Conservation (phyloP, 2,797 vertebrate genomes). For the Anguilla obscura region DNA sequence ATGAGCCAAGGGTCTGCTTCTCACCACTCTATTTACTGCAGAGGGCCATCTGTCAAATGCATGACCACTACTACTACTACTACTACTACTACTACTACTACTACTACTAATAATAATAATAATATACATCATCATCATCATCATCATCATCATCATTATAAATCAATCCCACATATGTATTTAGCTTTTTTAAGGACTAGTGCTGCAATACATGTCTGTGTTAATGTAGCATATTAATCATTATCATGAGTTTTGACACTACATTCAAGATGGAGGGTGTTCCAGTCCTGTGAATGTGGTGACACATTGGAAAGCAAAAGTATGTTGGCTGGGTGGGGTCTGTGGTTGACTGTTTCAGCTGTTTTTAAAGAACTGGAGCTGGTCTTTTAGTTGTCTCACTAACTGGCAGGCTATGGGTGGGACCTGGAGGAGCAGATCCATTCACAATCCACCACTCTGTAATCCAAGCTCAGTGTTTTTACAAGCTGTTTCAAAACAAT, state of each 20-base stretch:
- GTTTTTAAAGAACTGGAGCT: neutral
- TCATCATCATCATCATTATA: neutral
- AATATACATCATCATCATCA: neutral
- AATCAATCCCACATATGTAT: slow-evolving; percentile 44
- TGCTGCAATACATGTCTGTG: slow-evolving; percentile 7
- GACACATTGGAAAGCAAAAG: slow-evolving; percentile 21
- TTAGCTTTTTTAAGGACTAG: slow-evolving; percentile 49
- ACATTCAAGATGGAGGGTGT: neutral
- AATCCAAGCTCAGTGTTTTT: no score
- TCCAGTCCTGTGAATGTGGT: slow-evolving; percentile 12
- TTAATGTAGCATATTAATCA: slow-evolving; percentile 22
- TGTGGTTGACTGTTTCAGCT: slow-evolving; percentile 12
- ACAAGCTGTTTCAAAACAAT: no score
- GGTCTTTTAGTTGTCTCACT: neutral
- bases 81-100: no score
- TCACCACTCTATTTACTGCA: neutral
- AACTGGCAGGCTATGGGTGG: neutral
- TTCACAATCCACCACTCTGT: no score
- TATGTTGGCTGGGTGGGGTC: neutral
- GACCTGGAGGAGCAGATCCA: no score
- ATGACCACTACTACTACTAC: neutral
- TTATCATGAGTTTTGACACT: slow-evolving; percentile 17
- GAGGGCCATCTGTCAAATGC: neutral
- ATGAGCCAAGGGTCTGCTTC: slow-evolving; percentile 16
- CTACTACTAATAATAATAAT: neutral